These are phyloP conservation scores for Myiothlypis chrysogaster DNA, from an alignment of 2,797 vertebrate species.

Conservation along the genomic window DNA sequence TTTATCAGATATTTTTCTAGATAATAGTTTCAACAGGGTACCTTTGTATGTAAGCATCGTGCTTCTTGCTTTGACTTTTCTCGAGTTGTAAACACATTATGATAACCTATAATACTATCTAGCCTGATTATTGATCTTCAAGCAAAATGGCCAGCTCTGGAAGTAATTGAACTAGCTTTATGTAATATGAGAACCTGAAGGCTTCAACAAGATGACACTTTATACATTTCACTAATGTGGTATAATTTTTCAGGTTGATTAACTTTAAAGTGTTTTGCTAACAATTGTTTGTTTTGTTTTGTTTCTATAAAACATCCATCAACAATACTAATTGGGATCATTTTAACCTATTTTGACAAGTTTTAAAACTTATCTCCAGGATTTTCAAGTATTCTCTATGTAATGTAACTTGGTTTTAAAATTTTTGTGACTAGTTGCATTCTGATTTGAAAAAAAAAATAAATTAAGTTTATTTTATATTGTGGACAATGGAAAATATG, in stretches of 20 bases:
- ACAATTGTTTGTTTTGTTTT: neutral
- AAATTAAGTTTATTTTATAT: neutral
- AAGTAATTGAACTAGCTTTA: neutral
- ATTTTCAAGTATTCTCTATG: neutral
- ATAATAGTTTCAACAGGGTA: neutral
- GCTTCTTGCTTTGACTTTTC: neutral
- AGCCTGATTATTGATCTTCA: neutral
- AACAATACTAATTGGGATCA: neutral
- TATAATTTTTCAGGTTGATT: neutral
- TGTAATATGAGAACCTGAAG: neutral
- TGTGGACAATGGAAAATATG: neutral
- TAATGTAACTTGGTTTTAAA: neutral
- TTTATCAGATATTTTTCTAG: neutral
- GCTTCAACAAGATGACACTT: neutral
- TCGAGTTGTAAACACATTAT: neutral
- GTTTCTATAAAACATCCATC: neutral
- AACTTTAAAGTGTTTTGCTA: neutral
- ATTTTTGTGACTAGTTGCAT: neutral
- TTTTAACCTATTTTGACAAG: neutral
- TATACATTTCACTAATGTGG: neutral
- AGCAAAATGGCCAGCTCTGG: neutral
- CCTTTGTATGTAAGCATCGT: rapidly evolving
- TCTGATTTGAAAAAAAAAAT: neutral
- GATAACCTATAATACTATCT: neutral
- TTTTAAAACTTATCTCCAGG: too few species aligned